Evolutionary conservation across 1,140 invertebrate species (phyloP), one percentile per base, ranked within the genome.

Genomic region (Vollenhovia emeryi): DNA sequence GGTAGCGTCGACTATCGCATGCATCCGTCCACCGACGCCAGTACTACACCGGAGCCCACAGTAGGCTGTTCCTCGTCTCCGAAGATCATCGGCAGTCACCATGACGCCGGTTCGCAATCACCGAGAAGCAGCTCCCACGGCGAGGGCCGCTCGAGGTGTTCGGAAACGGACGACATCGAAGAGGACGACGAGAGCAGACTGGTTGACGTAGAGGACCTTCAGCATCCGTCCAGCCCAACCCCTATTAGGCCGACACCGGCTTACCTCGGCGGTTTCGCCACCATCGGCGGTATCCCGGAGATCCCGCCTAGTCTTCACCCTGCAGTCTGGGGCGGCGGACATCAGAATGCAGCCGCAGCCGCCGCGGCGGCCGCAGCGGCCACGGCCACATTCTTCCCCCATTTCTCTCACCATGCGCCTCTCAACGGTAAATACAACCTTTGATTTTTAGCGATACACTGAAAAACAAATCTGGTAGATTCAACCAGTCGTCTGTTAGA

Each of bases 181-280:
- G 93, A 93, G 3, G 93, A 94, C 11, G 93, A 94, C 33, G 91
- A 90, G 24, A 92, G 85, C 36, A 93, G 93, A 50, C 59, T 94
- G 7, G 93, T 94, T n/a, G 94, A 94, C 75, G 94, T 94, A 7
- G 94, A 94, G 45, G 94, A 95, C 4, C 75, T 94, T 8, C 91
- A 91, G 27, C 80, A 88, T 13, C 79, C 76, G 2, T 84, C 52
- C 45, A 91, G 91, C 60, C 92, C 93, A 0, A 90, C 91, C 7
- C 93, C 94, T 0, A 90, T 95, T 1, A 92, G 94, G 40, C 94
- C 94, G 0, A 94, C 93, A 0, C 94, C 94, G 0, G 93, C 91
- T 0, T 95, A 95, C 36, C 89, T 95, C 21, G 92, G 88, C 6
- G 93, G 93, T 2, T 94, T 94, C 36, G 90, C 94, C 3, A 88